Evolutionary conservation across 2,797 vertebrate genomes (phyloP).

Genomic region (Galagoides demidoff): DNA sequence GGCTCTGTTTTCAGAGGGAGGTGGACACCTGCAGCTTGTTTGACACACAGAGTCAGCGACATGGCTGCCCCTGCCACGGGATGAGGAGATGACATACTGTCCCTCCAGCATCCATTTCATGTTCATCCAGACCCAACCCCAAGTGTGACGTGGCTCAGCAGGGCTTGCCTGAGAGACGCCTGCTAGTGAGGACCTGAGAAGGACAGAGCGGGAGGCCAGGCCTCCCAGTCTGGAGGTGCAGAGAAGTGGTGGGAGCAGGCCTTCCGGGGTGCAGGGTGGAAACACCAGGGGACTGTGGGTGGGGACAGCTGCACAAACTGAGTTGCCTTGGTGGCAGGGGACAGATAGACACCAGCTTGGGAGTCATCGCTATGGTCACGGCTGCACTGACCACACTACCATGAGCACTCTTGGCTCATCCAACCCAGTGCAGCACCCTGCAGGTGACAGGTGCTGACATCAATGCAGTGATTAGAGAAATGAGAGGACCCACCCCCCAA

Average conservation of each 20-base stretch:
- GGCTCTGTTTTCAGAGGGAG: neutral
- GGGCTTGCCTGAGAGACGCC: neutral
- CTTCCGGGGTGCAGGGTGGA: fast-evolving
- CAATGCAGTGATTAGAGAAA: too few species aligned
- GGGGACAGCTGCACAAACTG: neutral
- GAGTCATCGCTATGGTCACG: neutral
- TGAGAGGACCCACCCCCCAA: too few species aligned
- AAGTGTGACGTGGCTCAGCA: neutral
- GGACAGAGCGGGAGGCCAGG: neutral
- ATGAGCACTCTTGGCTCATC: neutral
- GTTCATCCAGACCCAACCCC: fast-evolving
- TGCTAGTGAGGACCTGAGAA: fast-evolving
- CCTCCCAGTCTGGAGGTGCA: neutral
- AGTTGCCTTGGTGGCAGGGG: neutral
- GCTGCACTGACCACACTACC: fast-evolving
- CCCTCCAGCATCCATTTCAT: neutral
- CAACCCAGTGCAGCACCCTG: fast-evolving
- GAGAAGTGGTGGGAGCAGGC: too few species aligned
- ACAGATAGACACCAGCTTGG: neutral
- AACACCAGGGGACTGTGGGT: neutral
- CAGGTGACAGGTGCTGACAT: neutral
- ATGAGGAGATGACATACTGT: fast-evolving
- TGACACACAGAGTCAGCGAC: neutral
- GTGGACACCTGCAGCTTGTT: neutral
- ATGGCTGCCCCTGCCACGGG: fast-evolving